A percentile compares a stretch with the other conserved stretches of the same genome.
phyloP scores from a whole-genome alignment of 2,797 vertebrate genomes.

The Pseudocheirus occidentalis region DNA sequence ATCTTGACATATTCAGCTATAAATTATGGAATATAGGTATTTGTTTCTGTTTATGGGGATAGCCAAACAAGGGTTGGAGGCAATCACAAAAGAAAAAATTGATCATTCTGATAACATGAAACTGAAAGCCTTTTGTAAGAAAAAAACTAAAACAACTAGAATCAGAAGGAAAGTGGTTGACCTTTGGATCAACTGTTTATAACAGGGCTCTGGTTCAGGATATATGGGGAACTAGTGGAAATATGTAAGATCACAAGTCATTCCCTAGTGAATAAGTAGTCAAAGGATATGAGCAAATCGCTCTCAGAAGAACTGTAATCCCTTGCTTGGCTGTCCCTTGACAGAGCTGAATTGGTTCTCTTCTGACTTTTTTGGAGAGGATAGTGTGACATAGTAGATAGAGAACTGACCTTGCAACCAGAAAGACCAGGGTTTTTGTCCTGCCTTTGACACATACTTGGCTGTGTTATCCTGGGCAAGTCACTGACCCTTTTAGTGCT shows the following conservation, averaged over 20 bases:
- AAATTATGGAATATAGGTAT: background rate
- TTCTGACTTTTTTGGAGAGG: background rate
- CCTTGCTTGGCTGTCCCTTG: background rate
- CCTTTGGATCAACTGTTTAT: background rate
- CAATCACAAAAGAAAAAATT: background rate
- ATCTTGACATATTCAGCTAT: background rate
- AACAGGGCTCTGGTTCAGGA: background rate
- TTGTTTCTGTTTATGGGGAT: background rate
- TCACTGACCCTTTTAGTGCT: background rate
- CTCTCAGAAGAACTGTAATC: background rate
- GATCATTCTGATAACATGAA: background rate
- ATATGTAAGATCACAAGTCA: background rate
- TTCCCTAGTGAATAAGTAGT: background rate
- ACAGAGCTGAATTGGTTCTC: background rate
- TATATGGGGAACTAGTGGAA: background rate
- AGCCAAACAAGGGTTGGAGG: background rate
- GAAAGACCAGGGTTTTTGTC: background rate
- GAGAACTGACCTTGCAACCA: background rate
- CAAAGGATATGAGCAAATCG: background rate
- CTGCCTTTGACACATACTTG: background rate
- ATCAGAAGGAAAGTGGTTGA: background rate
- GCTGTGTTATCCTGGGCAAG: background rate
- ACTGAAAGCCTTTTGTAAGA: background rate
- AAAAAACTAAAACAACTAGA: background rate
- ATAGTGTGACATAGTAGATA: background rate